Evolutionary conservation across 2,888 invertebrate species (phyloP).

Genomic region (Clunio marinus): DNA sequence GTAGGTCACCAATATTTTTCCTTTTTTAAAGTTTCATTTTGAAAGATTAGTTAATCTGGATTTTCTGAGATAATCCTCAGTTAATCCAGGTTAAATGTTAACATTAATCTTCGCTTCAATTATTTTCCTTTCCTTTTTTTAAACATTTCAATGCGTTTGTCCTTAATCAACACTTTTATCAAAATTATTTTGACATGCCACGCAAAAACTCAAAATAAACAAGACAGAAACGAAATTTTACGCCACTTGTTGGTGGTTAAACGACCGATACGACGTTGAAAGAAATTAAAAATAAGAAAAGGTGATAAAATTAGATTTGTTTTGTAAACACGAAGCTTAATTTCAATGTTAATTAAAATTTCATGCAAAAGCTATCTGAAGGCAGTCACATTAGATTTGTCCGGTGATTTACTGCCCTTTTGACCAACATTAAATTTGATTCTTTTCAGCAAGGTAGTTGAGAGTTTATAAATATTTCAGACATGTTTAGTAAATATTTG

Average conservation of each 20-base stretch:
- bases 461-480: constrained; percentile 2
- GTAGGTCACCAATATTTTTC: too few relatives aligned
- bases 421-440: not conserved
- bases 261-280: not conserved
- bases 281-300: too few relatives aligned
- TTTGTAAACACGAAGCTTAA: constrained; percentile 13
- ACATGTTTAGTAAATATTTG: constrained; percentile 9
- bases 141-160: not conserved
- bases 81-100: too few relatives aligned
- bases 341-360: constrained; percentile 4
- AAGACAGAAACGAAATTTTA: not conserved
- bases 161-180: not conserved
- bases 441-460: not conserved
- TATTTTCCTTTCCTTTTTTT: not conserved
- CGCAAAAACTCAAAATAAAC: constrained; percentile 16
- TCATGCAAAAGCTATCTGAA: not conserved
- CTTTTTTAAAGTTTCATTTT: too few relatives aligned
- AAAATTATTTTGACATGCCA: not conserved
- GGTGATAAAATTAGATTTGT: constrained; percentile 4
- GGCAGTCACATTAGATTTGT: not conserved
- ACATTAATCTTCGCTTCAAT: not conserved
- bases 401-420: not conserved
- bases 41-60: too few relatives aligned
- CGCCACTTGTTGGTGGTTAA: not conserved
- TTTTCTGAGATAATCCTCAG: too few relatives aligned